These are phyloP conservation scores for Nyctereutes procyonoides DNA, from an alignment of 2,113 vertebrate genomes.

Conservation along the genomic window DNA sequence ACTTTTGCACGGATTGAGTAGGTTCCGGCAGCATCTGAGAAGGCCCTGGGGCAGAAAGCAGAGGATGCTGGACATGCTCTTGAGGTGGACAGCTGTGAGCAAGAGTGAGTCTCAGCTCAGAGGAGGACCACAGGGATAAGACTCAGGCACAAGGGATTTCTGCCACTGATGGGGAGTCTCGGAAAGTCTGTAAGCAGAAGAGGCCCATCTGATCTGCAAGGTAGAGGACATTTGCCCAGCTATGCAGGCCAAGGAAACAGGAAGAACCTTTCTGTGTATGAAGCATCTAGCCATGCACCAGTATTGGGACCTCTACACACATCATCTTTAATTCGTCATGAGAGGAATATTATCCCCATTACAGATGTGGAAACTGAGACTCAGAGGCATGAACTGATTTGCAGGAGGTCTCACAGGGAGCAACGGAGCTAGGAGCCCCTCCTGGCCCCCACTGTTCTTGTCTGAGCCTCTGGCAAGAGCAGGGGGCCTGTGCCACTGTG, in stretches of 20 bases:
- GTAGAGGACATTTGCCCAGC: not conserved
- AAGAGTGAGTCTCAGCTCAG: not conserved
- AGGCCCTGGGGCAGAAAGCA: not conserved
- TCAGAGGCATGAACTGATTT: not conserved
- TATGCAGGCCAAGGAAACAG: not conserved
- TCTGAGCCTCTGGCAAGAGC: not conserved
- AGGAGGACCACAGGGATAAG: not conserved
- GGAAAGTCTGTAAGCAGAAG: not conserved
- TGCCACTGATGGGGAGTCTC: rapidly evolving
- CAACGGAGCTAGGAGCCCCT: not conserved
- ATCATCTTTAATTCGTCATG: not conserved
- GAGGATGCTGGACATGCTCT: not conserved
- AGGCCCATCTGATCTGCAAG: not conserved
- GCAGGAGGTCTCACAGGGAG: not conserved
- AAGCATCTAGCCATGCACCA: not conserved
- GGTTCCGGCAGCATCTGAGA: not conserved
- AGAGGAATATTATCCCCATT: not conserved
- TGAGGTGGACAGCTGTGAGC: no score
- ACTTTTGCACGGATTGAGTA: not conserved
- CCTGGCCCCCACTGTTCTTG: not conserved
- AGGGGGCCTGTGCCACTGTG: not conserved
- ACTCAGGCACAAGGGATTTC: not conserved
- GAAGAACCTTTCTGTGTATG: not conserved
- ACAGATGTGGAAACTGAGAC: not conserved
- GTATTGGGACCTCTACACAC: not conserved